phyloP scores from a whole-genome alignment of 2,888 invertebrate species.

The Epistrophe eligans region DNA sequence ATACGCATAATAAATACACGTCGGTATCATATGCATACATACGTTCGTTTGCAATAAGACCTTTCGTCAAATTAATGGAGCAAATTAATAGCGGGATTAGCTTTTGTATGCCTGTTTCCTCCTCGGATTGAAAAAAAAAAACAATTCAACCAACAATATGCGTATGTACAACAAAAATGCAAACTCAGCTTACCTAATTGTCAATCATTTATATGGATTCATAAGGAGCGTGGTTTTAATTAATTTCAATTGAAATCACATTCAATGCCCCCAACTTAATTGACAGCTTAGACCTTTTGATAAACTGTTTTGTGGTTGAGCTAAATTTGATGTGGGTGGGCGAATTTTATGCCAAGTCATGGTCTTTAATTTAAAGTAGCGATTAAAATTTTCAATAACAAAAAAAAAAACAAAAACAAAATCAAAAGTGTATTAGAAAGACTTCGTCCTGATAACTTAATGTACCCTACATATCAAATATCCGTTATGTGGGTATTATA shows the following conservation, averaged over 20 bases:
- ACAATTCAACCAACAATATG: neutral
- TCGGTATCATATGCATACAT: neutral
- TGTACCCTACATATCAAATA: neutral
- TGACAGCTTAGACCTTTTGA: constrained; percentile 47
- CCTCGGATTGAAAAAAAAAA: neutral
- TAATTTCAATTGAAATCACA: constrained; percentile 60
- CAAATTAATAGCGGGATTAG: constrained; percentile 51
- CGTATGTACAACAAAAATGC: constrained; percentile 3
- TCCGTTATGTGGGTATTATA: constrained; percentile 21
- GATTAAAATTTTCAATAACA: constrained; percentile 2
- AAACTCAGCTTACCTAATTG: constrained; percentile 38
- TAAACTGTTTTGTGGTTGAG: constrained; percentile 40
- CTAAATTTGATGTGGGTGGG: constrained; percentile 5
- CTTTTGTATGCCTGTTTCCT: neutral
- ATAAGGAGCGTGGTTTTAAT: constrained; percentile 41
- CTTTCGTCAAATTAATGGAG: constrained; percentile 53
- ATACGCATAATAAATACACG: neutral
- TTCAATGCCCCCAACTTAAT: constrained; percentile 37
- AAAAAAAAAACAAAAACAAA: neutral
- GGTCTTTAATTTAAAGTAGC: neutral
- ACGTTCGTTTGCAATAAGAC: neutral
- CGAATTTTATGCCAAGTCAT: constrained; percentile 11
- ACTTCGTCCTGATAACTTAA: neutral
- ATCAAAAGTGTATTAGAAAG: neutral
- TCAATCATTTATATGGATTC: constrained; percentile 50